Evolutionary conservation across 2,888 invertebrate genomes (phyloP).

Genomic region (Gortyna flavago): DNA sequence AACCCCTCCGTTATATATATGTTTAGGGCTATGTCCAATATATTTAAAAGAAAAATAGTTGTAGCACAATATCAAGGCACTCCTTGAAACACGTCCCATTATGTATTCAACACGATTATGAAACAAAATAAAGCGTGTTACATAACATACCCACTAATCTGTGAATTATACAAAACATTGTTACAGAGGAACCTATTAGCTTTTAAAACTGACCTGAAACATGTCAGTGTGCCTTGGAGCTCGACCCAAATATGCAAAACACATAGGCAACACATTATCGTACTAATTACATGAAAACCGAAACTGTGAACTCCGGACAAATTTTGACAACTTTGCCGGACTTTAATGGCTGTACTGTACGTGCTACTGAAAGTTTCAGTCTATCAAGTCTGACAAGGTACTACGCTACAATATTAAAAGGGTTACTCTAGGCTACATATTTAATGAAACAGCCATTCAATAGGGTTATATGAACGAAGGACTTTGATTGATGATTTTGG

Average conservation of each 20-base stretch:
- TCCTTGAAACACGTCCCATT: slow-evolving; percentile 27
- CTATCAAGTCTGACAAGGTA: background rate
- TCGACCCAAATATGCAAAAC: slow-evolving; percentile 79
- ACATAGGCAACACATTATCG: slow-evolving; percentile 71
- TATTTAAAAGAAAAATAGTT: background rate
- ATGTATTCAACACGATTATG: slow-evolving; percentile 13
- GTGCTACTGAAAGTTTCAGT: background rate
- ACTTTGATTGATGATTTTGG: no score
- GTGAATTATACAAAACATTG: slow-evolving; percentile 71
- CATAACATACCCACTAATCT: slow-evolving; percentile 52
- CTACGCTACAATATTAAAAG: no score
- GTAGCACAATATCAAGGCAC: slow-evolving; percentile 12
- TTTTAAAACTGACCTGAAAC: slow-evolving; percentile 75
- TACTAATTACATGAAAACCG: slow-evolving; percentile 69
- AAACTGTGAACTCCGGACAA: slow-evolving; percentile 63
- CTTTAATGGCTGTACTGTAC: background rate
- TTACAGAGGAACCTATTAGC: slow-evolving; percentile 74
- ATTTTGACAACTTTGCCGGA: background rate
- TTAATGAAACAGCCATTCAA: no score
- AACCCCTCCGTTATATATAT: background rate
- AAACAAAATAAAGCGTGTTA: slow-evolving; percentile 48
- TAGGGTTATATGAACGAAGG: no score
- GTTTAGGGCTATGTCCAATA: background rate
- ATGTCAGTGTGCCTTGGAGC: slow-evolving; percentile 77
- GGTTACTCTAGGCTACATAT: no score